Percentiles rank a stretch among this genome's conserved stretches.
phyloP scores from a whole-genome alignment of 2,797 vertebrate genomes.

The Erethizon dorsatum region DNA sequence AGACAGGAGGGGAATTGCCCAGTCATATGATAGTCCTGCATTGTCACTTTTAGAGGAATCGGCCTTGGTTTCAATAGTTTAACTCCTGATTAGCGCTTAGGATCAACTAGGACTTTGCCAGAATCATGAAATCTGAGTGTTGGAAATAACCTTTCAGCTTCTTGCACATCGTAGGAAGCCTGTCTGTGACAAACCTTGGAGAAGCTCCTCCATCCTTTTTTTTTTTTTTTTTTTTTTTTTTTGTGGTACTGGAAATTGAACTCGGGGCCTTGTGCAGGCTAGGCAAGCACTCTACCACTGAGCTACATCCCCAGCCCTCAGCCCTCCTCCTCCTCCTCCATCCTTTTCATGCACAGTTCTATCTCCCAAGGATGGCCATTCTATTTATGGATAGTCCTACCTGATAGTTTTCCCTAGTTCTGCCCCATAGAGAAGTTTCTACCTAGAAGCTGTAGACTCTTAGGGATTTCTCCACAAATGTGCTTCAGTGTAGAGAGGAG shows the following conservation, averaged over 20 bases:
- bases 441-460: not conserved
- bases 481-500: not conserved
- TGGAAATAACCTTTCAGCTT: not conserved
- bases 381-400: not conserved
- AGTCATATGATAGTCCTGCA: not conserved
- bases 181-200: not conserved
- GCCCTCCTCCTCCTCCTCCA: not conserved
- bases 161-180: not conserved
- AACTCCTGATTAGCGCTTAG: not conserved
- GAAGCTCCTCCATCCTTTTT: not conserved
- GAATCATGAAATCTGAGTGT: slow-evolving; percentile 18
- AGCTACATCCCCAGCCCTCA: not conserved
- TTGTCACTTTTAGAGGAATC: not conserved
- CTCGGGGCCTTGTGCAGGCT: not conserved
- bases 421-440: not conserved
- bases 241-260: not conserved
- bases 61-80: not conserved
- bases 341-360: not conserved
- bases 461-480: slow-evolving; percentile 1
- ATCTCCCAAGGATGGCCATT: not conserved
- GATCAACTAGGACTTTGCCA: not conserved
- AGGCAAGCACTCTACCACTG: not conserved
- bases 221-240: not conserved
- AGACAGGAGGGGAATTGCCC: not conserved
- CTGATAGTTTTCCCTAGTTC: not conserved